Base-by-base conservation (phyloP, 2,888 invertebrate species). In the Microctonus hyperodae region DNA sequence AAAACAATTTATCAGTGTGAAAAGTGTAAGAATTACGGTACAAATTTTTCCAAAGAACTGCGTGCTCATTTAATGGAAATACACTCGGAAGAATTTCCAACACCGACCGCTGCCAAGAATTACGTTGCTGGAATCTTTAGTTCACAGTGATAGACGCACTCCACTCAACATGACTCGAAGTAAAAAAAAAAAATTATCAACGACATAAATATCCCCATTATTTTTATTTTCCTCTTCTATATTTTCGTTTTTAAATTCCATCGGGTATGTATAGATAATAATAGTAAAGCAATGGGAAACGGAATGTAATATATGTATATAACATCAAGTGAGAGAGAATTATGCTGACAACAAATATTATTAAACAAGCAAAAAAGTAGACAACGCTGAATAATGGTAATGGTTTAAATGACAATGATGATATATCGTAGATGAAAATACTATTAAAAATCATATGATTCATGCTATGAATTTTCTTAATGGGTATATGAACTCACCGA, bases 1-100 rank as follows among this genome's bases (percentile, higher is more conserved):
- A 88, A 91, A 77, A 89, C 85, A 67, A 87, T 96, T 50, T 96
- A 96, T 84, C 89, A 91, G 68, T 96, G 96, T 80, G 86, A 87
- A 63, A 85, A 88, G 59, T 95, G 94, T 80, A 75, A 73, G 1
- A 72, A 69, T 10, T 90, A 86, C 81, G 85, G 86, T 37, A 89
- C 89, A 10, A 92, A 93, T 82, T 88, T 88, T 75, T 89, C 91
- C 10, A 88, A 88, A 65, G 90, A 90, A 35, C 88, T 92, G 66
- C 88, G 90, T 48, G 86, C 86, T 7, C 94, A 94, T 82, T 85
- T 92, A 51, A 79, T 88, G 22, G 78, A 85, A 0, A 81, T 76
- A 1, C 93, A 93, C 81, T 74, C 85, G 0, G 84, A 86, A 35
- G 80, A 84, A 70, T 91, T 87, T 68, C 84, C 84, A 57, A 85